Conservation (phyloP, 1,140 invertebrate species). For the Nylanderia fulva region DNA sequence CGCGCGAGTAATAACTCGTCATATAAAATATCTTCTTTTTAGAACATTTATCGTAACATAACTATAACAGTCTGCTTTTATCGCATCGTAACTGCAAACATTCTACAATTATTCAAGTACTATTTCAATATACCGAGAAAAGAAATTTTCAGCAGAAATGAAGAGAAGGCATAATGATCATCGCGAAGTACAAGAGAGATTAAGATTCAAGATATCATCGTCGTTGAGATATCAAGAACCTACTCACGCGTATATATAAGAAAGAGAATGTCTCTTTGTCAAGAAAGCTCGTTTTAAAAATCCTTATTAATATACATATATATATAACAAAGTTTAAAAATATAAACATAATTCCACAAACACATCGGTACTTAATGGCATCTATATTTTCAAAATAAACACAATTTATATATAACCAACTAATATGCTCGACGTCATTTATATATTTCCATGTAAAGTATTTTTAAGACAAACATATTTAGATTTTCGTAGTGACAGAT, state of each 20-base stretch:
- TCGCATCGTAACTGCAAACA: constrained; percentile 1
- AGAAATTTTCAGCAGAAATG: neutral
- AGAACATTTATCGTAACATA: constrained; percentile 10
- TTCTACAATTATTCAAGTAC: constrained; percentile 31
- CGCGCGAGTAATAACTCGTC: neutral
- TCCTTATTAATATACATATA: neutral
- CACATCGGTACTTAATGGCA: neutral
- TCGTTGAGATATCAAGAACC: constrained; percentile 41
- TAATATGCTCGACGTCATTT: neutral
- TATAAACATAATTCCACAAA: neutral
- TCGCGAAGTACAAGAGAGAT: constrained; percentile 8
- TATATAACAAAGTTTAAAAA: neutral
- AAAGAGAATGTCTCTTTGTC: constrained; percentile 4
- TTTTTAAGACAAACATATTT: neutral
- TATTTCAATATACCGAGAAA: neutral
- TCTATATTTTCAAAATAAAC: constrained; percentile 10
- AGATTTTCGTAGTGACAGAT: neutral
- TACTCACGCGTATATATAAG: constrained; percentile 24
- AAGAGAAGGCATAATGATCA: constrained; percentile 26
- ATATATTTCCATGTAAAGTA: neutral
- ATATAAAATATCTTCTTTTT: neutral
- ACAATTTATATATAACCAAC: too few relatives aligned
- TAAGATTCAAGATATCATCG: constrained; percentile 36
- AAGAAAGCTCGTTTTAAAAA: constrained; percentile 5
- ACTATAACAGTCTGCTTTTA: constrained; percentile 30